phyloP scores from a whole-genome alignment of 2,113 vertebrate genomes.

The Mobula hypostoma region DNA sequence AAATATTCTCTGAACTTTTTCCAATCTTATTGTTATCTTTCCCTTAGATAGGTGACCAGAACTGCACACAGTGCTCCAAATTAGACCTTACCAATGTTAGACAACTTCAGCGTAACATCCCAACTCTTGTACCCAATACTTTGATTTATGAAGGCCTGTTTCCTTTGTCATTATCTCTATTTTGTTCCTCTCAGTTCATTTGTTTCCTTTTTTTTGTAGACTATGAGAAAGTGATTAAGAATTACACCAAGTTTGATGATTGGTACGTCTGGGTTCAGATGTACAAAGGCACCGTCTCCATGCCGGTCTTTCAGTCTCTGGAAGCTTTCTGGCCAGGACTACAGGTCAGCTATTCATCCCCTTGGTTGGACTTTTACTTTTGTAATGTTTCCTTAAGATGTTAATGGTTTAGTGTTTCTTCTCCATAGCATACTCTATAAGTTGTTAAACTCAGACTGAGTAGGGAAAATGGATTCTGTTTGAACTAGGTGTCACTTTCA shows the following conservation, averaged over 20 bases:
- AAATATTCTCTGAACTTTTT: too few species aligned
- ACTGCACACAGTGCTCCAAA: too few species aligned
- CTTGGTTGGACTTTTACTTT: background rate
- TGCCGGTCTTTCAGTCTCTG: slow-evolving; percentile 95
- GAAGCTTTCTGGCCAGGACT: slow-evolving; percentile 97
- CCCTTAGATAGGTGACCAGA: too few species aligned
- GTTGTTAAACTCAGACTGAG: background rate
- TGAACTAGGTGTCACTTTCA: background rate
- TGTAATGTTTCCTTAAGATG: too few species aligned
- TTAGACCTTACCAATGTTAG: too few species aligned
- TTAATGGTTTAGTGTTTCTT: background rate
- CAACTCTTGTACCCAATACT: too few species aligned
- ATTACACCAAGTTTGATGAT: slow-evolving; percentile 95
- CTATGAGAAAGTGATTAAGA: slow-evolving; percentile 82
- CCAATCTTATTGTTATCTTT: too few species aligned
- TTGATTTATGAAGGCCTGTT: too few species aligned
- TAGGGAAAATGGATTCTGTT: background rate
- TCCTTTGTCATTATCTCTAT: background rate
- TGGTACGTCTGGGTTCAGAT: slow-evolving; percentile 99
- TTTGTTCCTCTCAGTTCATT: background rate
- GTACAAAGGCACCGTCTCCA: slow-evolving; percentile 95
- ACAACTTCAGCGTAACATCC: too few species aligned
- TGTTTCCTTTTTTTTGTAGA: slow-evolving; percentile 57
- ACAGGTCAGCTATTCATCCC: slow-evolving; percentile 63
- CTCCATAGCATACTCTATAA: background rate